Evolutionary conservation across 2,888 invertebrate species (phyloP), one percentile per base, ranked within the genome.

Genomic region (Clusia tigrina): DNA sequence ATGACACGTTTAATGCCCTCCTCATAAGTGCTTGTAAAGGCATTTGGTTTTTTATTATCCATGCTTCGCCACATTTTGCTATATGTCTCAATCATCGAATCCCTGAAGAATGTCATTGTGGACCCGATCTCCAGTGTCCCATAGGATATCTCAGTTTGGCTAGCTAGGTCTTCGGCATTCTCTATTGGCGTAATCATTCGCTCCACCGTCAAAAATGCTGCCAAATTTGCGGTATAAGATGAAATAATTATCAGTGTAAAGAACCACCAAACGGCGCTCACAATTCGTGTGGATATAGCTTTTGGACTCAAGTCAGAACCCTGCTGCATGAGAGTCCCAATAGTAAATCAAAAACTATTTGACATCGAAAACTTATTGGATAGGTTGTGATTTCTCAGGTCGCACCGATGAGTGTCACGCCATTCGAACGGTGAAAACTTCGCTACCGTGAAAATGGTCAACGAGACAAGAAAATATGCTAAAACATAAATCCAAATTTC

Each of bases 231-330:
- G 1, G 95, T 95, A 83, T 95, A 95, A 2, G 95, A 95, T 0
- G 94, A 92, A 70, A 95, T 93, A 71, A 95, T 93, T 73, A 95
- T 94, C 25, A 95, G 85, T 0, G 94, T 94, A 83, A 95, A 95
- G 81, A 95, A 95, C 93, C 95, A 95, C 95, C 95, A 96, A 72
- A 91, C 89, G 5, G 90, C 93, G 54, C 93, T 92, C 1, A 95
- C 93, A 63, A 95, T 91, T 59, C 95, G 86, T 0, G 95, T 95
- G 0, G 83, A 82, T 1, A 76, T 64, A 1, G 83, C 82, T 23
- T 88, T 93, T 2, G 94, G 94, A 81, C 91, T 91, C 60, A 91
- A 84, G 76, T 91, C 91, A 51, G 90, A 90, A 70, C 92, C 92
- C 83, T 94, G 93, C 76, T 93, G 93, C 90, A 95, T 92, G 56